These are phyloP conservation scores for Drosophila emarginata DNA, from an alignment of 2,888 invertebrate species.

Conservation along the genomic window DNA sequence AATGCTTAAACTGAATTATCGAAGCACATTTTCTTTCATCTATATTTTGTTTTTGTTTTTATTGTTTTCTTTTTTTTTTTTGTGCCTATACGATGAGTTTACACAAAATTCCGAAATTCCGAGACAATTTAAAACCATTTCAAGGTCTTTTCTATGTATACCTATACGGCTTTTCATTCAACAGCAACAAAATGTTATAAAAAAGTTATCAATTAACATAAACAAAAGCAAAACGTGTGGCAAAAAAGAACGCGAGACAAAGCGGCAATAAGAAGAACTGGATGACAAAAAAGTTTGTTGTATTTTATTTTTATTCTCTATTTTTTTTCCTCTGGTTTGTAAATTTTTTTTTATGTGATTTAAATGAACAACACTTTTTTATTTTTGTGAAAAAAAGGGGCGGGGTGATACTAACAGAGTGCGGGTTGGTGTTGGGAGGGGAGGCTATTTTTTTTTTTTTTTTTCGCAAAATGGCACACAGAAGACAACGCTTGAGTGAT, in stretches of 20 bases:
- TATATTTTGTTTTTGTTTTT: background rate
- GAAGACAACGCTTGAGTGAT: constrained; percentile 72
- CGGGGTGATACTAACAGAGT: constrained; percentile 1
- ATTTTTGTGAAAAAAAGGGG: background rate
- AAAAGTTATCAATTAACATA: constrained; percentile 61
- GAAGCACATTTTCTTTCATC: background rate
- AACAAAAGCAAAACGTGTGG: constrained; percentile 33
- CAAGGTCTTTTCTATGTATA: constrained; percentile 35
- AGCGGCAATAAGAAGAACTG: constrained; percentile 27
- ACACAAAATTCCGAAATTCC: background rate
- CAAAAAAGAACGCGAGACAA: constrained; percentile 21
- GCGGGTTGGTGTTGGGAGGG: background rate
- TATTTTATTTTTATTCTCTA: constrained; percentile 19
- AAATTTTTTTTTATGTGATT: constrained; percentile 64
- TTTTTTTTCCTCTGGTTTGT: constrained; percentile 26
- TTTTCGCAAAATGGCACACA: constrained; percentile 58
- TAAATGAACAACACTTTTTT: constrained; percentile 51
- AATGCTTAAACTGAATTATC: background rate
- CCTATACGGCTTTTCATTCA: constrained; percentile 20
- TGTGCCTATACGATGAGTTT: background rate
- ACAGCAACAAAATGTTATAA: constrained; percentile 43
- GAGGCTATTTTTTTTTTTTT: background rate
- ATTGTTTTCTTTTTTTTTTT: too few species aligned
- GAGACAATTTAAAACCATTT: constrained; percentile 31
- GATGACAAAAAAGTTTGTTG: constrained; percentile 21